Conservation (phyloP, 2,888 invertebrate species). For the Melipona beecheii region DNA sequence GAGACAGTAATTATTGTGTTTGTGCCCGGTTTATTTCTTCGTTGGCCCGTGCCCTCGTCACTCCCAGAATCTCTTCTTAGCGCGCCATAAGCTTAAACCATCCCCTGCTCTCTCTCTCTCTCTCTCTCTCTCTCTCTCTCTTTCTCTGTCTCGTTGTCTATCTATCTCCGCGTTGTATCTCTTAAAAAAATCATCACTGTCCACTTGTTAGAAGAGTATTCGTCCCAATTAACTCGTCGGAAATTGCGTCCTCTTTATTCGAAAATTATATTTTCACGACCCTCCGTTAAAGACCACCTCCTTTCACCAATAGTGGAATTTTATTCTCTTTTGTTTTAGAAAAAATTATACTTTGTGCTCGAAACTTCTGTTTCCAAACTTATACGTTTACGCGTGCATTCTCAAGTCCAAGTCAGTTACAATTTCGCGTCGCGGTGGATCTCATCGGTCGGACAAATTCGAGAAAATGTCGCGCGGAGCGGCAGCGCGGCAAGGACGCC, state of each 20-base stretch:
- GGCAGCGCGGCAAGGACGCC: background rate
- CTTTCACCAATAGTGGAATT: no score
- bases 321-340: no score
- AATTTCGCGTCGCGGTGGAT: background rate
- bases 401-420: background rate
- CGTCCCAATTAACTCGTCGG: constrained; percentile 36
- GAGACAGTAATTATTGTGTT: constrained; percentile 83
- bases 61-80: constrained; percentile 36
- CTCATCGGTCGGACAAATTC: background rate
- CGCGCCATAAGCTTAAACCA: constrained; percentile 16
- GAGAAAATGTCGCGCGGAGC: constrained; percentile 14
- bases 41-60: constrained; percentile 59
- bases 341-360: background rate
- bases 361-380: background rate
- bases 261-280: background rate
- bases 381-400: background rate
- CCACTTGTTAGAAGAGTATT: constrained; percentile 10
- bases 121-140: background rate
- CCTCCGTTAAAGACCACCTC: background rate
- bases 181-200: constrained; percentile 55
- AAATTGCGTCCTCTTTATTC: constrained; percentile 8
- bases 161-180: background rate
- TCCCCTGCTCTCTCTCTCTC: background rate
- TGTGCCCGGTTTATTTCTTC: constrained; percentile 80
- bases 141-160: background rate